phyloP scores from a whole-genome alignment of 2,797 vertebrate genomes.

The Aldrovandia affinis region DNA sequence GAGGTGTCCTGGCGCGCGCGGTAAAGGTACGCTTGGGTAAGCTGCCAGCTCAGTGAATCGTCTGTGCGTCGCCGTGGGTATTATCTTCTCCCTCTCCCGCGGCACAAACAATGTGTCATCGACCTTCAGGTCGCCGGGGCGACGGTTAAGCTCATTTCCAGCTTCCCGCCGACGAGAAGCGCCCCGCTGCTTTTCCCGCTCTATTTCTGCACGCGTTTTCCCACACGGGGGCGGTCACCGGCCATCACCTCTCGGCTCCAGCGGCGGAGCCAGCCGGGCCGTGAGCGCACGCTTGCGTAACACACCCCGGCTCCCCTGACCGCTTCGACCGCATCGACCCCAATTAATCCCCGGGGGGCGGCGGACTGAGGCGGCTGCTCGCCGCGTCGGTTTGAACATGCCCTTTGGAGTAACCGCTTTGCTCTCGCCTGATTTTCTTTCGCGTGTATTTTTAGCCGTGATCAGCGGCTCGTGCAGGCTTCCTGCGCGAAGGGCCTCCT shows the following conservation, averaged over 20 bases:
- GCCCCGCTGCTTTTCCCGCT: background rate
- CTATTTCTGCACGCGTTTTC: background rate
- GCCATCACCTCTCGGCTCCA: constrained; percentile 18
- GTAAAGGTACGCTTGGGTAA: constrained; percentile 24
- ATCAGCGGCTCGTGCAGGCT: constrained; percentile 70
- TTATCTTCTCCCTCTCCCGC: background rate
- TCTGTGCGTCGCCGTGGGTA: background rate
- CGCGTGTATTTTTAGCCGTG: constrained; percentile 66
- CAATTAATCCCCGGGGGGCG: constrained; percentile 73
- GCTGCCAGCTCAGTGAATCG: constrained; percentile 30
- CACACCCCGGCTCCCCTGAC: constrained; percentile 57
- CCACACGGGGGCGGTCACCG: constrained; percentile 19
- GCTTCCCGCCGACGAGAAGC: background rate
- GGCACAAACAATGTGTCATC: background rate
- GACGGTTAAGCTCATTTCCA: too few species aligned
- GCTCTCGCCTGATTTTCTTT: constrained; percentile 59
- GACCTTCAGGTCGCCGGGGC: background rate
- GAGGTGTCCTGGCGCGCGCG: constrained; percentile 45
- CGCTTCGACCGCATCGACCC: constrained; percentile 65
- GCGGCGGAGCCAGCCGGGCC: background rate
- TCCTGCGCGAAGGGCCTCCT: constrained; percentile 52
- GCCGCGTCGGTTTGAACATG: constrained; percentile 75
- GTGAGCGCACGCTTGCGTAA: constrained; percentile 62
- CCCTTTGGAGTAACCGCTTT: constrained; percentile 54
- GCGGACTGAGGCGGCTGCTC: constrained; percentile 77